These are phyloP conservation scores for Pemphredon lugubris DNA, from an alignment of 2,888 invertebrate species.

Conservation along the genomic window DNA sequence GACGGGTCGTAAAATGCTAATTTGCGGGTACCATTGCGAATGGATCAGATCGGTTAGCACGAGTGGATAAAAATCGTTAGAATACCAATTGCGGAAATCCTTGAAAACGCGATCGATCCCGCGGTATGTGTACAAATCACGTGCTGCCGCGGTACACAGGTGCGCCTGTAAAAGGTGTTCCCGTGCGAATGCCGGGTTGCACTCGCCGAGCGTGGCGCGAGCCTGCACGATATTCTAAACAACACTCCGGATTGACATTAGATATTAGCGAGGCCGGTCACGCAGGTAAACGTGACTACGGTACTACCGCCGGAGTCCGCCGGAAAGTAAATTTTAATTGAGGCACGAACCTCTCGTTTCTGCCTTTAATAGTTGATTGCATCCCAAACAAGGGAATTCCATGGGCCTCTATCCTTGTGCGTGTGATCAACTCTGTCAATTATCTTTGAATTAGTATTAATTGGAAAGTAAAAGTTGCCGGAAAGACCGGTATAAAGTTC, in stretches of 20 bases:
- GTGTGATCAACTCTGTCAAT: no score
- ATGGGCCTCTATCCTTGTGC: no score
- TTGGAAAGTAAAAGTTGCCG: no score
- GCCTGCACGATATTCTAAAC: conserved; percentile 48
- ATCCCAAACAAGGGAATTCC: conserved; percentile 27
- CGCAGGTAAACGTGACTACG: conserved; percentile 51
- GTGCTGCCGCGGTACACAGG: conserved; percentile 43
- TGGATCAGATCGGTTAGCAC: conserved; percentile 52
- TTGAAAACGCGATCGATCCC: conserved; percentile 51
- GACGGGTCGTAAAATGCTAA: conserved; percentile 64
- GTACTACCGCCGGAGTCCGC: conserved; percentile 8
- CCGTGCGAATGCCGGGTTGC: conserved; percentile 17
- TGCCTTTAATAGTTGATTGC: conserved; percentile 32
- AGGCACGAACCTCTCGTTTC: conserved; percentile 45
- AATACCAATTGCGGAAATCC: conserved; percentile 61
- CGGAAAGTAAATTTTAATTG: conserved; percentile 60
- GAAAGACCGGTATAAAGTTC: no score
- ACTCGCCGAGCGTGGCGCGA: conserved; percentile 9
- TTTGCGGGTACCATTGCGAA: conserved; percentile 57
- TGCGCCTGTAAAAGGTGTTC: conserved; percentile 37
- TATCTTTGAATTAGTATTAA: no score
- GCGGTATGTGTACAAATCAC: conserved; percentile 50
- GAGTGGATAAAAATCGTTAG: conserved; percentile 65
- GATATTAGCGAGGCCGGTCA: conserved; percentile 58
- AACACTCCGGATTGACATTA: conserved; percentile 60